These are phyloP conservation scores for Pangasianodon hypophthalmus DNA, from an alignment of 2,113 vertebrate species.

Conservation along the genomic window DNA sequence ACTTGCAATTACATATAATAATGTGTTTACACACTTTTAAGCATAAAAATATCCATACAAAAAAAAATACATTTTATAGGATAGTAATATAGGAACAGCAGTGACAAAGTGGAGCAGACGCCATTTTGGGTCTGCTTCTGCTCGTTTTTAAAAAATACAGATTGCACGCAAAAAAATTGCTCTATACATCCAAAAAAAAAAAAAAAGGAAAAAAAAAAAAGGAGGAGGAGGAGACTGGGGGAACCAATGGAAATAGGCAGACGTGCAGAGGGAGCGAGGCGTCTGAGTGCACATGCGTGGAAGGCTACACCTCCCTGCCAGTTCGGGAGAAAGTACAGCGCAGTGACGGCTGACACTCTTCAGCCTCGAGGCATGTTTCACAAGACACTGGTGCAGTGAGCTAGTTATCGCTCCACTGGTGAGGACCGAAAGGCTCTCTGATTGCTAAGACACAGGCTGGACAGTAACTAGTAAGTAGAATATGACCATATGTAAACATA, in stretches of 20 bases:
- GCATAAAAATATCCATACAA: slow-evolving; percentile 58
- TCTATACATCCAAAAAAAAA: not conserved
- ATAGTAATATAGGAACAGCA: slow-evolving; percentile 55
- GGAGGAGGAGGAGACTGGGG: not conserved
- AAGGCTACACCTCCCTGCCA: not conserved
- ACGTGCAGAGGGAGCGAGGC: slow-evolving; percentile 25
- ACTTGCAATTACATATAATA: slow-evolving; percentile 54
- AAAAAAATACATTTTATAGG: slow-evolving; percentile 55
- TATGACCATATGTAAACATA: slow-evolving; percentile 52
- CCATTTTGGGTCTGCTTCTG: slow-evolving; percentile 24
- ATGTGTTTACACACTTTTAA: slow-evolving; percentile 47
- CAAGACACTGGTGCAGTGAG: slow-evolving; percentile 30
- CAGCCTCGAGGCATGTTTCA: slow-evolving; percentile 39
- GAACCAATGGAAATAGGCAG: slow-evolving; percentile 8
- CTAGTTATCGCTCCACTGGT: slow-evolving; percentile 16
- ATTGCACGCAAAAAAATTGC: slow-evolving; percentile 35
- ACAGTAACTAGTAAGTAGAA: slow-evolving; percentile 31
- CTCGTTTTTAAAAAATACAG: slow-evolving; percentile 45
- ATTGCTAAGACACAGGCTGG: slow-evolving; percentile 43
- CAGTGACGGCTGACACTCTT: slow-evolving; percentile 3
- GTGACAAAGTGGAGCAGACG: slow-evolving; percentile 48
- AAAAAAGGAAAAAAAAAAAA: not conserved
- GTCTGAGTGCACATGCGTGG: slow-evolving; percentile 6
- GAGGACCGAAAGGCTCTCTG: slow-evolving; percentile 18
- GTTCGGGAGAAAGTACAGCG: not conserved